Evolutionary conservation across 2,797 vertebrate genomes (phyloP), one percentile per base, ranked within the genome.

Genomic region (Centroberyx gerrardi): DNA sequence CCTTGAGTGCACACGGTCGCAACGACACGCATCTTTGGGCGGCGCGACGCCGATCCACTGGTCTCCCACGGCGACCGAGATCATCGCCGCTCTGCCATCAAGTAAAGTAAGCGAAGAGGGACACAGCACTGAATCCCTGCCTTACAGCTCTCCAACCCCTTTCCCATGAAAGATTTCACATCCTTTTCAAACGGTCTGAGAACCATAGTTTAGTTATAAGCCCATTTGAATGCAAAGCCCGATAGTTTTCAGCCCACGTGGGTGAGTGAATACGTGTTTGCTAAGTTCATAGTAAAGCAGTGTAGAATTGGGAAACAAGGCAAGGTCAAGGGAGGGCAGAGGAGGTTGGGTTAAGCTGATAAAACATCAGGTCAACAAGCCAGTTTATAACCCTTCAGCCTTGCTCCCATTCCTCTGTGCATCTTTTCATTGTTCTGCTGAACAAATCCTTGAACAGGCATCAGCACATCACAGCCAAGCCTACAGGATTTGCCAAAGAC

Each of bases 1-100:
- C 88, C 89, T 91, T n/a, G 87, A 93, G 90, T 89, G 90, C 87
- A 90, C 89, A 78, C 81, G 67, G 84, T 80, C 68, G 82, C 88
- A 85, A 76, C 38, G 60, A 87, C 82, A 84, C 87, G 83, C 74
- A 76, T 84, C 75, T 84, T 80, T 80, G 84, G 88, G 89, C 82
- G 72, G 75, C 40, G 83, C 59, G 42, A 62, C 60, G 56, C 78
- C 54, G 33, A 87, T 84, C 68, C 74, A 1, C 62, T 54, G n/a
- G 82, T 60, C 65, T 72, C 86, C 73, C 58, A 8, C 3, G 62
- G 82, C 14, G 36, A 29, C 75, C 62, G 33, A 46, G 76, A 73
- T 73, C 62, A 36, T 22, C 61, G 69, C 85, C 73, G 82, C 83
- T 87, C 85, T 80, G 85, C 87, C 82, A 63, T 93, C 91, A 87